Evolutionary conservation across 2,888 invertebrate species (phyloP), one percentile per base, ranked within the genome.

Genomic region (Drosophila macrothrix): DNA sequence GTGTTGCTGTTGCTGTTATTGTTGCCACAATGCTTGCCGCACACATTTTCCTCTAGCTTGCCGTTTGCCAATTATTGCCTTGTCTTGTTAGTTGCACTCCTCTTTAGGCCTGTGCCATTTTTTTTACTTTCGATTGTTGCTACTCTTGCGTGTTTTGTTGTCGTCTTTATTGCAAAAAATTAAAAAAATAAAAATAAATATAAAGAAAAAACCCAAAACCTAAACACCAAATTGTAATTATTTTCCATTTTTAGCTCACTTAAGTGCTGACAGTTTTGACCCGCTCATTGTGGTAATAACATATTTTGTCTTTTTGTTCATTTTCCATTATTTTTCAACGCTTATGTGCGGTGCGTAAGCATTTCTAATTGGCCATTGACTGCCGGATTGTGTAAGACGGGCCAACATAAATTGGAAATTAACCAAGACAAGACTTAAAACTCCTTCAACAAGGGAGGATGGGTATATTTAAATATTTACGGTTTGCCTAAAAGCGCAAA

Each of bases 11-110:
- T 39, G 39, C 19, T 14, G 43, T n/a, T 16, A n/a, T 37, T 39
- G 59, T 56, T 65, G 54, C 54, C 29, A 41, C 64, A 64, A 66
- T 63, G 73, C 73, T 55, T 68, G 76, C 78, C 78, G 76, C 84
- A 80, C 56, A 75, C 72, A 78, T 78, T 72, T 88, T 60, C n/a
- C 53, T 65, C 61, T 43, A 58, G 33, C 1, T 28, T 69, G 64
- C 59, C 68, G 54, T 63, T 68, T 78, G 72, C 69, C 84, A 82
- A 87, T 87, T 87, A 82, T 77, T 64, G 65, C 64, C 66, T 69
- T 63, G 54, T 62, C 72, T 67, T 59, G 46, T 81, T 58, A 60
- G 75, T 54, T 55, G 53, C 64, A 74, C 52, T 35, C 12, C 31
- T 54, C 59, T 49, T 22, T 33, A 35, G 54, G 43, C 54, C 10